Percentiles rank a stretch among this genome's conserved stretches.
These are phyloP conservation scores for Dasypus novemcinctus DNA, from an alignment of 2,113 vertebrate genomes.

Conservation along the genomic window DNA sequence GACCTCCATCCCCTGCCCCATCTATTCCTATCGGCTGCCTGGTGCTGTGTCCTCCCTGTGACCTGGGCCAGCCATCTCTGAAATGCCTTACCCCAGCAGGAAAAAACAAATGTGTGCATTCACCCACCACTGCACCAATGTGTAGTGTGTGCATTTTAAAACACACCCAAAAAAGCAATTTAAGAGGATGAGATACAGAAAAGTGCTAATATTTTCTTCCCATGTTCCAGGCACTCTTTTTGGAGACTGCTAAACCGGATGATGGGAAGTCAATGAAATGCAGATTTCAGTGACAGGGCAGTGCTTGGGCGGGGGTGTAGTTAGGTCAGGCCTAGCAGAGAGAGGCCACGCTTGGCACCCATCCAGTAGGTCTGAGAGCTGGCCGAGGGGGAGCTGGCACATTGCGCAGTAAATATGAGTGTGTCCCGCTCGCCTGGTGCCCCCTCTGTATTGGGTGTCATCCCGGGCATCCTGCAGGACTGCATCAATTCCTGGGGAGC, in stretches of 20 bases:
- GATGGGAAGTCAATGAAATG: background rate
- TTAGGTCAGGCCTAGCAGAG: background rate
- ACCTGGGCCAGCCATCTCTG: background rate
- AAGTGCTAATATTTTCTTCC: background rate
- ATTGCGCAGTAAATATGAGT: background rate
- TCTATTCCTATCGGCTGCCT: background rate
- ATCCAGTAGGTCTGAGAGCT: accelerated
- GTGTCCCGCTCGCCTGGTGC: background rate
- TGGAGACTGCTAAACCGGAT: background rate
- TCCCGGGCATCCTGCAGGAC: background rate
- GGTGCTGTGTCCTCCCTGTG: background rate
- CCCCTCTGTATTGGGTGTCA: background rate
- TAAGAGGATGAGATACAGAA: background rate
- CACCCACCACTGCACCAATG: background rate
- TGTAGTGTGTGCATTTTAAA: background rate
- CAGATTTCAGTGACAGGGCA: background rate
- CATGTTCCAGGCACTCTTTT: background rate
- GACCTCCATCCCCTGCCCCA: background rate
- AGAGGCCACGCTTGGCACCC: background rate
- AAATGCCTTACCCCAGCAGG: background rate
- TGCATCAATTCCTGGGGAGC: background rate
- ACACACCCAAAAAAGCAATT: background rate
- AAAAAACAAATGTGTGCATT: background rate
- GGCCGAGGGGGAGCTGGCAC: accelerated
- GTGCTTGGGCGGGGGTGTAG: background rate